A percentile compares a stretch with the other conserved stretches of the same genome.
Evolutionary conservation across 2,797 vertebrate species (phyloP).

Genomic region (Intellagama lesueurii): DNA sequence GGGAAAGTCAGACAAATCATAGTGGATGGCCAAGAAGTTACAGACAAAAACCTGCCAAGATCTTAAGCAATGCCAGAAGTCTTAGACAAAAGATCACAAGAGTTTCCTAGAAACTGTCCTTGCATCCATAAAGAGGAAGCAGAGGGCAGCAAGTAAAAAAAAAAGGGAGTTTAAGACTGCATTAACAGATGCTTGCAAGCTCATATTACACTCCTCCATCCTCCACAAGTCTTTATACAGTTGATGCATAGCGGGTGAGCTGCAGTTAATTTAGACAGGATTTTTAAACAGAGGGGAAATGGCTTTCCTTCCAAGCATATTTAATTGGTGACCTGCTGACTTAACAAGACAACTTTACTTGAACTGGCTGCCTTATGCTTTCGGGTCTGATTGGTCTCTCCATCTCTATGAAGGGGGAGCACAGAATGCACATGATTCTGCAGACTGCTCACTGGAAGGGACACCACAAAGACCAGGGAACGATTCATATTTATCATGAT

Average conservation of each 20-base stretch:
- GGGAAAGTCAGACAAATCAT: not conserved
- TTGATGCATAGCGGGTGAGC: slow-evolving; percentile 66
- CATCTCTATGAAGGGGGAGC: not conserved
- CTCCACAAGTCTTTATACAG: slow-evolving; percentile 71
- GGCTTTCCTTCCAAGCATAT: not conserved
- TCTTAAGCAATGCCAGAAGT: not conserved
- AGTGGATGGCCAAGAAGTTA: not conserved
- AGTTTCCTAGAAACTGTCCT: not conserved
- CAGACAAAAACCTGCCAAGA: not conserved
- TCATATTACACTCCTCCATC: slow-evolving; percentile 61
- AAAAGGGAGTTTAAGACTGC: slow-evolving; percentile 52
- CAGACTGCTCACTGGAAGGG: rapidly evolving
- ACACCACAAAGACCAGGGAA: rapidly evolving
- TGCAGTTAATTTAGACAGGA: slow-evolving; percentile 61
- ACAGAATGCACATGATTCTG: rapidly evolving
- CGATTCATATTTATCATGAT: not conserved
- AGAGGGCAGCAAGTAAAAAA: not conserved
- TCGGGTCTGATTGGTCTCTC: not conserved
- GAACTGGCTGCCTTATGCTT: not conserved
- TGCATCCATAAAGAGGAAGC: slow-evolving; percentile 57
- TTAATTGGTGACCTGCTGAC: slow-evolving; percentile 8
- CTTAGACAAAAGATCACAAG: not conserved
- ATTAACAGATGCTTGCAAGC: slow-evolving; percentile 58
- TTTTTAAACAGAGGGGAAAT: slow-evolving; percentile 31
- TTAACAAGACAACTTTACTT: not conserved